Evolutionary conservation across 2,888 invertebrate genomes (phyloP).

Genomic region (Bhutanitis thaidina): DNA sequence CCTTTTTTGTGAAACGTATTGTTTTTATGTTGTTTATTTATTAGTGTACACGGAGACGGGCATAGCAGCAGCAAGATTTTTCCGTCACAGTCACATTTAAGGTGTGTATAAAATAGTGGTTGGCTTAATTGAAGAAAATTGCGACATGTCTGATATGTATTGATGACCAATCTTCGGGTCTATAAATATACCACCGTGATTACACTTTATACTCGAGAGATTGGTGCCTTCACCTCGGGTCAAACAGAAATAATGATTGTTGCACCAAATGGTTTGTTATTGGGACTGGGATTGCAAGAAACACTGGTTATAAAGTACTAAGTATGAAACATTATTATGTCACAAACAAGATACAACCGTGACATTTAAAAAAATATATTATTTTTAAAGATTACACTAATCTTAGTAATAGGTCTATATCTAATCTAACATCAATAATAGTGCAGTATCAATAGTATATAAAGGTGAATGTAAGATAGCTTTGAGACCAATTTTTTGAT

Average conservation of each 20-base stretch:
- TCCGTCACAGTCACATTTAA: constrained; percentile 65
- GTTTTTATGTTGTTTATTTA: constrained; percentile 71
- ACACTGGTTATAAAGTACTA: too few species aligned
- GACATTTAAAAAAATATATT: too few species aligned
- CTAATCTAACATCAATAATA: too few species aligned
- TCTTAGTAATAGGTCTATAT: too few species aligned
- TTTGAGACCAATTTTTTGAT: too few species aligned
- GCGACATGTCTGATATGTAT: not conserved
- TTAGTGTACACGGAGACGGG: constrained; percentile 57
- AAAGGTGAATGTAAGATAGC: too few species aligned
- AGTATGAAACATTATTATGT: too few species aligned
- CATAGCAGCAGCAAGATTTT: constrained; percentile 60
- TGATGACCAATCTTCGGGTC: constrained; percentile 3
- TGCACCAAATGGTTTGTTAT: not conserved
- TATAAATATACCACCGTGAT: constrained; percentile 14
- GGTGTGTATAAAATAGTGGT: constrained; percentile 47
- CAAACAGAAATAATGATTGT: constrained; percentile 3
- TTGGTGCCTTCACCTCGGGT: constrained; percentile 1
- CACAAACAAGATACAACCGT: too few species aligned
- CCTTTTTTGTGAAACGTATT: constrained; percentile 51
- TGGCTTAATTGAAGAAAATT: constrained; percentile 2
- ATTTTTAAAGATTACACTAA: too few species aligned
- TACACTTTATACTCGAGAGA: constrained; percentile 3
- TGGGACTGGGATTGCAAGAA: not conserved
- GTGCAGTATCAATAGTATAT: too few species aligned